Evolutionary conservation across 2,888 invertebrate genomes (phyloP).

Genomic region (Conchocele bisecta): DNA sequence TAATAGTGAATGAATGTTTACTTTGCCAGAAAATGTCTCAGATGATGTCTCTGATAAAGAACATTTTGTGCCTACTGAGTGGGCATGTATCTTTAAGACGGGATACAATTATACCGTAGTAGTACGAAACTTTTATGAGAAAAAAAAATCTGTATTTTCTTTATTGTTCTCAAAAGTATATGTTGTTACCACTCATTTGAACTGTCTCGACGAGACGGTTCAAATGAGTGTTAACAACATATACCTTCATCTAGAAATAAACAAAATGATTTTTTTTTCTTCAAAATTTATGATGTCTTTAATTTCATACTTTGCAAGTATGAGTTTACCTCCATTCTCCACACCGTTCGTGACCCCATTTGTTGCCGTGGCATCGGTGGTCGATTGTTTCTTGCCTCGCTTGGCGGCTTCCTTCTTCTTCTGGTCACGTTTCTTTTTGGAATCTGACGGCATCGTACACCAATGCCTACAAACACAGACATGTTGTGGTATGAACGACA

Average conservation of each 20-base stretch:
- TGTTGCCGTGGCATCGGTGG: constrained; percentile 10
- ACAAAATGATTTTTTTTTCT: too few relatives aligned
- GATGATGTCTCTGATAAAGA: too few relatives aligned
- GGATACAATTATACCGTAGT: too few relatives aligned
- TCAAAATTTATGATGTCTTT: background rate
- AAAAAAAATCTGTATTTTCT: background rate
- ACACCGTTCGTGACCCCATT: constrained; percentile 37
- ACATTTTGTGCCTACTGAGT: too few relatives aligned
- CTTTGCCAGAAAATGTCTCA: too few relatives aligned
- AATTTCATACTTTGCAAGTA: constrained; percentile 28
- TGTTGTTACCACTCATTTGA: background rate
- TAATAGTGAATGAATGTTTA: too few relatives aligned
- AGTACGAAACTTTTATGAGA: too few relatives aligned
- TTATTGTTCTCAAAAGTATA: background rate
- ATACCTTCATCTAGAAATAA: background rate
- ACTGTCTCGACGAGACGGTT: constrained; percentile 1
- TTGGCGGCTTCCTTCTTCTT: constrained; percentile 98
- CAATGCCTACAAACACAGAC: too few relatives aligned
- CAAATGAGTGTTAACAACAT: background rate
- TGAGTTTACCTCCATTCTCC: constrained; percentile 23
- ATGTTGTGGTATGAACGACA: too few relatives aligned
- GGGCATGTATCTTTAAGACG: too few relatives aligned
- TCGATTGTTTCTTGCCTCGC: constrained; percentile 82
- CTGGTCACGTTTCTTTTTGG: constrained; percentile 98
- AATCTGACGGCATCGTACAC: constrained; percentile 99